Percentiles rank a stretch among this genome's conserved stretches.
phyloP scores from a whole-genome alignment of 1,140 invertebrate species.

The Helicoverpa armigera region DNA sequence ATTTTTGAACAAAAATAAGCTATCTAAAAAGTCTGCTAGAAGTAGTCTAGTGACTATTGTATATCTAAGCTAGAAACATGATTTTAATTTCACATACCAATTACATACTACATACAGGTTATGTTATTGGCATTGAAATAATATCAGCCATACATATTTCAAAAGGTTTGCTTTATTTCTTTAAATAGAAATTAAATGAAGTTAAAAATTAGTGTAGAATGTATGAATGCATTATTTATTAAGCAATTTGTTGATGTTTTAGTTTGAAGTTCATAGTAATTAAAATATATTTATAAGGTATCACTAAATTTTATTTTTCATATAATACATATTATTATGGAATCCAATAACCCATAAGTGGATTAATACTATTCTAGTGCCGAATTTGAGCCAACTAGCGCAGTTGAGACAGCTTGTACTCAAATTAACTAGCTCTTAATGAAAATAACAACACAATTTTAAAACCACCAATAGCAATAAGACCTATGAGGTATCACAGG shows the following conservation, averaged over 20 bases:
- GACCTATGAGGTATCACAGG: constrained; percentile 51
- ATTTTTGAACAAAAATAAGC: constrained; percentile 8
- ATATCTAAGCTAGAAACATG: not conserved
- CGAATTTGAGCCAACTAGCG: constrained; percentile 24
- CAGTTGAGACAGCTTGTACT: constrained; percentile 17
- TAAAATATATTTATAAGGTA: constrained; percentile 34
- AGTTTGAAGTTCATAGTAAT: constrained; percentile 7
- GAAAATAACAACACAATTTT: constrained; percentile 46
- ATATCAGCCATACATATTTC: not conserved
- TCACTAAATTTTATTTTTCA: constrained; percentile 47
- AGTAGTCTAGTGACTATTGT: not conserved
- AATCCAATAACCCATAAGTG: constrained; percentile 42
- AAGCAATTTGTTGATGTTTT: not conserved
- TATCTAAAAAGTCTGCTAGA: constrained; percentile 18
- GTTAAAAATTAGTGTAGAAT: not conserved
- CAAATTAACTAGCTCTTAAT: constrained; percentile 25
- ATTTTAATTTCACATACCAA: constrained; percentile 1
- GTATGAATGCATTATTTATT: not conserved
- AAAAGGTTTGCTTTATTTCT: not conserved
- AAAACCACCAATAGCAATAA: constrained; percentile 47
- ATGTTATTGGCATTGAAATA: too few species aligned
- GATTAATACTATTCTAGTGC: constrained; percentile 50
- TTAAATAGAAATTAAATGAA: not conserved
- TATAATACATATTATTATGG: constrained; percentile 49
- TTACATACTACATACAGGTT: not conserved